Percentiles rank a stretch among this genome's conserved stretches.
Evolutionary conservation across 2,113 vertebrate species (phyloP).

Genomic region (Aegotheles bennettii): DNA sequence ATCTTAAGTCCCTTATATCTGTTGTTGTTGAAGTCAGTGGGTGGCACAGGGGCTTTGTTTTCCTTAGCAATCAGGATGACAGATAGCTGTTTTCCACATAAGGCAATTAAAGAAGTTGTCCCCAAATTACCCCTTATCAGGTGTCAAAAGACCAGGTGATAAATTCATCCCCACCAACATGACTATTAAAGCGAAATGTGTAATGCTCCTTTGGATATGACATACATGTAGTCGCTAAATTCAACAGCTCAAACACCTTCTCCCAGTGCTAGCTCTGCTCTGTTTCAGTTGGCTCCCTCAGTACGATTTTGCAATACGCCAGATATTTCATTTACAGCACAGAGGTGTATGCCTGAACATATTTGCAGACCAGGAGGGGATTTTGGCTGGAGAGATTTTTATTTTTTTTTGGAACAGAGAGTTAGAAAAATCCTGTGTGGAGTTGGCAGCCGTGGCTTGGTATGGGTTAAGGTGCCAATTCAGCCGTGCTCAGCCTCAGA

Average conservation of each 20-base stretch:
- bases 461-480: not conserved
- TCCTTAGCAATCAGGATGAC: not conserved
- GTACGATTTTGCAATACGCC: not conserved
- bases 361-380: constrained; percentile 53
- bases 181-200: not conserved
- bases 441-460: not conserved
- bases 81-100: not conserved
- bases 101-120: not conserved
- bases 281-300: constrained; percentile 49
- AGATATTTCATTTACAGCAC: constrained; percentile 49
- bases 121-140: not conserved
- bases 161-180: not conserved
- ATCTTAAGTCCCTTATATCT: not conserved
- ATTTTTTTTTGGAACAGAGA: not conserved
- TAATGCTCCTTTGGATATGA: not conserved
- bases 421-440: constrained; percentile 1
- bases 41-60: not conserved
- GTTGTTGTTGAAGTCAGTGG: not conserved
- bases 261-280: constrained; percentile 20
- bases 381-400: constrained; percentile 6
- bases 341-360: constrained; percentile 54
- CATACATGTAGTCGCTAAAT: not conserved
- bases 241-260: constrained; percentile 37
- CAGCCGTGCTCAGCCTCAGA: not conserved
- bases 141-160: not conserved